Conservation (phyloP, 2,888 invertebrate species). For the Epiblema foenella region DNA sequence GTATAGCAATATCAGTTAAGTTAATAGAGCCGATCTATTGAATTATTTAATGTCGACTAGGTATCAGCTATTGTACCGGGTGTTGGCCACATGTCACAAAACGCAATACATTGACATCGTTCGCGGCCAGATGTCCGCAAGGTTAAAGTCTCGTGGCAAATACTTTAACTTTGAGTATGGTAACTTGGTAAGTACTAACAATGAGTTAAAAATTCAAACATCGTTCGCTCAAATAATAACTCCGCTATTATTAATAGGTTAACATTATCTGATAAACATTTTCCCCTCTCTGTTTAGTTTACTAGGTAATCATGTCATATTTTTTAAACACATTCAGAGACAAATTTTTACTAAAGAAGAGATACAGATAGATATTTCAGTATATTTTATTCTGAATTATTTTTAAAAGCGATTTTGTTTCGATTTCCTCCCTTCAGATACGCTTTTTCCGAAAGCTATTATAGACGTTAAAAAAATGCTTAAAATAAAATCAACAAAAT, state of each 20-base stretch:
- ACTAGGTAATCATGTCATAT: too few relatives aligned
- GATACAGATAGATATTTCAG: too few relatives aligned
- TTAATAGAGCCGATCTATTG: constrained; percentile 12
- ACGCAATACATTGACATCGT: constrained; percentile 67
- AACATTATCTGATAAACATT: too few relatives aligned
- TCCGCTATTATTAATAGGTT: background rate
- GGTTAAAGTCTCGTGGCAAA: constrained; percentile 66
- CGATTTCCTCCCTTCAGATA: too few relatives aligned
- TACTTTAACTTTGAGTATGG: constrained; percentile 31
- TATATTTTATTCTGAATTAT: too few relatives aligned
- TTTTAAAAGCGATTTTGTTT: too few relatives aligned
- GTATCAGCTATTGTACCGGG: constrained; percentile 57
- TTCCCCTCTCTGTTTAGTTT: too few relatives aligned
- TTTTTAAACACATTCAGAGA: too few relatives aligned
- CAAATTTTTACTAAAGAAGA: too few relatives aligned
- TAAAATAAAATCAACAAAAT: constrained; percentile 44
- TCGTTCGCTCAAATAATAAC: background rate
- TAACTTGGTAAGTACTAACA: too few relatives aligned
- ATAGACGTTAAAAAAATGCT: too few relatives aligned
- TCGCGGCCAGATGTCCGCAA: constrained; percentile 75
- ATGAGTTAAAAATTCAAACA: constrained; percentile 3
- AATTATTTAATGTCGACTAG: constrained; percentile 18
- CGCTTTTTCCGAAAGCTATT: too few relatives aligned
- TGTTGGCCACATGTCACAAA: constrained; percentile 78
- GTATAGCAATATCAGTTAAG: background rate